phyloP scores from a whole-genome alignment of 2,888 invertebrate genomes.

The Stenodema calcarata region DNA sequence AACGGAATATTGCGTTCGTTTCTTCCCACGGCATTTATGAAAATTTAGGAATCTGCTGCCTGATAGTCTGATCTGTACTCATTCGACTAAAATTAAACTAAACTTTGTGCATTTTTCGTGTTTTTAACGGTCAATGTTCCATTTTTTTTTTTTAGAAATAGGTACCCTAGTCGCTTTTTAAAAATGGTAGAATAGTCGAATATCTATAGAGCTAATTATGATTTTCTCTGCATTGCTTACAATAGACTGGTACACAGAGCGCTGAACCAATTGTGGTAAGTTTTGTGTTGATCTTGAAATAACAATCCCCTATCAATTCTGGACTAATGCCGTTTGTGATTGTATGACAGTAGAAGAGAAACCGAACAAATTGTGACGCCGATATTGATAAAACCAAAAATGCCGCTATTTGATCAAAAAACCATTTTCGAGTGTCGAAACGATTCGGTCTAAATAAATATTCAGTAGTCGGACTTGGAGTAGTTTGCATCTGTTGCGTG shows the following conservation, averaged over 20 bases:
- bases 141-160: neutral
- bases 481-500: neutral
- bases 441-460: neutral
- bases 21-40: too few relatives aligned
- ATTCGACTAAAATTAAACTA: too few relatives aligned
- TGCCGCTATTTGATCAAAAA: neutral
- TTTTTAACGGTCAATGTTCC: neutral
- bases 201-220: conserved; percentile 50
- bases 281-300: conserved; percentile 61
- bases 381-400: neutral
- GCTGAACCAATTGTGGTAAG: conserved; percentile 97
- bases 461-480: neutral
- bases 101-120: neutral
- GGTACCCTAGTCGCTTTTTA: neutral
- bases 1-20: too few relatives aligned
- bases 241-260: conserved; percentile 65
- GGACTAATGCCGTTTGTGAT: conserved; percentile 23
- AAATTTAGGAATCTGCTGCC: too few relatives aligned
- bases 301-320: neutral
- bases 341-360: conserved; percentile 54
- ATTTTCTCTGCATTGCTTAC: conserved; percentile 60
- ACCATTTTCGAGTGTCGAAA: neutral
- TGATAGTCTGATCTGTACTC: too few relatives aligned
- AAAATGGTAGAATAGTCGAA: conserved; percentile 9
- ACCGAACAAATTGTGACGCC: too few relatives aligned